Evolutionary conservation across 2,888 invertebrate species (phyloP).

Genomic region (Microplitis manilae): DNA sequence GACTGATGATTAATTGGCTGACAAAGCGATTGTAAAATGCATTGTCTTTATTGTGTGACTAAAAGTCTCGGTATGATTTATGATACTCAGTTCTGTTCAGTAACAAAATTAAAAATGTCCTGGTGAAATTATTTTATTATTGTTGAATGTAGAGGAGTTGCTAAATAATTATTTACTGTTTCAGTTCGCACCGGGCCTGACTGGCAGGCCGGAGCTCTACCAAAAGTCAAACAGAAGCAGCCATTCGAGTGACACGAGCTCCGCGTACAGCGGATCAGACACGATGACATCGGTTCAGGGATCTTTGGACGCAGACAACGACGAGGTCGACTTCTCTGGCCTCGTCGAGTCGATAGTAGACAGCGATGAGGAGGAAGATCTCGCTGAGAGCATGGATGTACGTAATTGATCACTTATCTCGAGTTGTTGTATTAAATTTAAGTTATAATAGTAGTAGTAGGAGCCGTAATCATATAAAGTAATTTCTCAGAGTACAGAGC

Average conservation of each 20-base stretch:
- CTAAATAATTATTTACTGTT: constrained; percentile 37
- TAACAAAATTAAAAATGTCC: too few relatives aligned
- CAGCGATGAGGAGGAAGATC: constrained; percentile 95
- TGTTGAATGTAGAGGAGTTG: too few relatives aligned
- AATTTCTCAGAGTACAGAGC: neutral
- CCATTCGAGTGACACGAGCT: constrained; percentile 94
- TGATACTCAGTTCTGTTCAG: neutral
- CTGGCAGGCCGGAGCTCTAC: constrained; percentile 81
- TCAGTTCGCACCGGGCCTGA: constrained; percentile 70
- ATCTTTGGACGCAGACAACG: constrained; percentile 80
- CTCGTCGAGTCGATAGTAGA: constrained; percentile 96
- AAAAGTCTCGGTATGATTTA: constrained; percentile 9
- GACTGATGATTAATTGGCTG: constrained; percentile 29
- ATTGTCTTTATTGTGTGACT: constrained; percentile 18
- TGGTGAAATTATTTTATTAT: neutral
- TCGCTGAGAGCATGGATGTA: constrained; percentile 91
- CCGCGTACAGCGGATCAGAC: constrained; percentile 96
- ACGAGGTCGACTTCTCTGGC: constrained; percentile 93
- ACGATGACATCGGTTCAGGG: constrained; percentile 95
- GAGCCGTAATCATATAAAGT: neutral
- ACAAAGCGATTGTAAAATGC: constrained; percentile 20
- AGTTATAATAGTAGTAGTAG: too few relatives aligned
- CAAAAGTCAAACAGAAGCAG: constrained; percentile 88
- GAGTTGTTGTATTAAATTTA: neutral
- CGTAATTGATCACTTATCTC: constrained; percentile 60